phyloP scores from a whole-genome alignment of 2,797 vertebrate genomes.

The Phoeniculus purpureus region DNA sequence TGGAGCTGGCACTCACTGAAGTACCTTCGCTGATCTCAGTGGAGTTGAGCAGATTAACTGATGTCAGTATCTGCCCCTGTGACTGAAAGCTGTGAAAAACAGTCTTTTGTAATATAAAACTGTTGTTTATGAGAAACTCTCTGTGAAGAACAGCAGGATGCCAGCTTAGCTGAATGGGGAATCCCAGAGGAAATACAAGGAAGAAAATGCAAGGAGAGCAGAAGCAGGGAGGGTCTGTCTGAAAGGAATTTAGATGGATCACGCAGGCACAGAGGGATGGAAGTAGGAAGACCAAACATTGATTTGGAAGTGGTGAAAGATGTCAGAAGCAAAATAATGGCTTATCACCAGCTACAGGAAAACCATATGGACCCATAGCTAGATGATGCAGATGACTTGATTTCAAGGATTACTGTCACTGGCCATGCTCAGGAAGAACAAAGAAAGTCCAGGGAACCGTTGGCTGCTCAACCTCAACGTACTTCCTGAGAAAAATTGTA shows the following conservation, averaged over 20 bases:
- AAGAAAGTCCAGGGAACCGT: neutral
- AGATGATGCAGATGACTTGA: neutral
- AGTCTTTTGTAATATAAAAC: slow-evolving; percentile 7
- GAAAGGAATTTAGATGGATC: neutral
- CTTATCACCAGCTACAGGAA: neutral
- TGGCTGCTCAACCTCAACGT: neutral
- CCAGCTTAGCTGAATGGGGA: neutral
- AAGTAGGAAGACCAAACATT: neutral
- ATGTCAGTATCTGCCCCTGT: neutral
- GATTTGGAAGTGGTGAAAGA: neutral
- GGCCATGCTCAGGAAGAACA: neutral
- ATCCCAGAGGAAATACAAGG: neutral
- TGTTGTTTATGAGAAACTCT: slow-evolving; percentile 10
- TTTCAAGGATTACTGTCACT: neutral
- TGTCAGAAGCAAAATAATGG: neutral
- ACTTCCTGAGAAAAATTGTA: neutral
- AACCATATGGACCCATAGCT: rapidly evolving
- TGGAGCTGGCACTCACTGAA: neutral
- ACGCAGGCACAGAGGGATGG: neutral
- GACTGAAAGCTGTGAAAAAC: slow-evolving; percentile 31
- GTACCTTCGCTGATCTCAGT: neutral
- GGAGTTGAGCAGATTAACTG: neutral
- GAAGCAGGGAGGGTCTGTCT: neutral
- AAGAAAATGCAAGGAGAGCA: neutral
- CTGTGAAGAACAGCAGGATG: neutral